phyloP scores from a whole-genome alignment of 2,888 invertebrate genomes.

The Abrostola tripartita region DNA sequence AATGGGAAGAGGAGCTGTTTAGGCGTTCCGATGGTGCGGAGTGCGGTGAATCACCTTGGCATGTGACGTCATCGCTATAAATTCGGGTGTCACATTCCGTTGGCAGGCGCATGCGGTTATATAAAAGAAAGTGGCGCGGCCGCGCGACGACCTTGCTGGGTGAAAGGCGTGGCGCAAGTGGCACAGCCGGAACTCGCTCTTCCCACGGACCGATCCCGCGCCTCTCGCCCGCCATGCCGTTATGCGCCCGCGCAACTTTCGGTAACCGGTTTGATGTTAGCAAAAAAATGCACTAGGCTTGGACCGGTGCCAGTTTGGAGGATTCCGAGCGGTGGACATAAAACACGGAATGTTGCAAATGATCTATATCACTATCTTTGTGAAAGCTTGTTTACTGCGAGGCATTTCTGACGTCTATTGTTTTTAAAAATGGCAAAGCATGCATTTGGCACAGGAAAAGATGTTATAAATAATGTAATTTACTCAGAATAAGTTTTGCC shows the following conservation, averaged over 20 bases:
- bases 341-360: conserved; percentile 66
- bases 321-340: conserved; percentile 63
- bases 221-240: conserved; percentile 70
- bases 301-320: conserved; percentile 64
- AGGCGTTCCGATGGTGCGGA: conserved; percentile 51
- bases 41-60: conserved; percentile 77
- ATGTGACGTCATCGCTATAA: conserved; percentile 82
- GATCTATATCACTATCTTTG: conserved; percentile 44
- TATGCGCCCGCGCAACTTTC: conserved; percentile 74
- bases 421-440: conserved; percentile 18
- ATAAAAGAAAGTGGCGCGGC: conserved; percentile 88
- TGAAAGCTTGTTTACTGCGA: conserved; percentile 42
- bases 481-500: no score
- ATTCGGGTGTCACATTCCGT: conserved; percentile 85
- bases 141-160: conserved; percentile 85
- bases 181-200: conserved; percentile 86
- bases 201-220: conserved; percentile 81
- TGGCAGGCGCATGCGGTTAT: conserved; percentile 75
- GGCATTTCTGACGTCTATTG: conserved; percentile 12
- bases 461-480: no score
- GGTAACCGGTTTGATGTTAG: conserved; percentile 76
- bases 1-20: conserved; percentile 51
- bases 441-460: neutral
- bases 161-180: conserved; percentile 86
- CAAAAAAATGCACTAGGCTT: conserved; percentile 71